A percentile compares a stretch with the other conserved stretches of the same genome.
These are phyloP conservation scores for Drosophila arizonae DNA, from an alignment of 1,140 invertebrate species.

Conservation along the genomic window DNA sequence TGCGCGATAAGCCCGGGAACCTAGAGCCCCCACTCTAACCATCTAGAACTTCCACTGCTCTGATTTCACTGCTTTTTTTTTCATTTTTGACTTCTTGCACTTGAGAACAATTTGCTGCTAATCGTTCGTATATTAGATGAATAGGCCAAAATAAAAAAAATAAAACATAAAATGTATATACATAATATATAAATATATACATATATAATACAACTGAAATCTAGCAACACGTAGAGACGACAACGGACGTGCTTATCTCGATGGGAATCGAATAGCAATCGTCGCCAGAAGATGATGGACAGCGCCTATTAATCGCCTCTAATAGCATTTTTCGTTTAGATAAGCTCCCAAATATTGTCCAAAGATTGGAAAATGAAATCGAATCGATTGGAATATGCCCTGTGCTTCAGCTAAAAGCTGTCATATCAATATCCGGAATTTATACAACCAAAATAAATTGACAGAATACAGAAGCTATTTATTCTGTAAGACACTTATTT, in stretches of 20 bases:
- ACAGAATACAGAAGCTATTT: neutral
- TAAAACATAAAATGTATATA: neutral
- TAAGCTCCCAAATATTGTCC: slow-evolving; percentile 57
- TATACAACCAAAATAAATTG: neutral
- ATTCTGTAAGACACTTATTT: neutral
- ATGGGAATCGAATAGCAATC: slow-evolving; percentile 64
- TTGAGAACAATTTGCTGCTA: slow-evolving; percentile 50
- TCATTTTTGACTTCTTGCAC: slow-evolving; percentile 13
- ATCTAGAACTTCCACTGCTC: neutral
- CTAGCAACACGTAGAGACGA: slow-evolving; percentile 16
- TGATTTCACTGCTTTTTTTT: slow-evolving; percentile 6
- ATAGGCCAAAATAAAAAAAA: slow-evolving; percentile 1
- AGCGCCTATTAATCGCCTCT: slow-evolving; percentile 80
- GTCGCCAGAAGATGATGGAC: slow-evolving; percentile 76
- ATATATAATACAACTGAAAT: neutral
- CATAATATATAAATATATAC: neutral
- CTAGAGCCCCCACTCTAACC: neutral
- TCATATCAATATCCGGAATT: neutral
- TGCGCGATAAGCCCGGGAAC: slow-evolving; percentile 54
- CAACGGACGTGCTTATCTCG: slow-evolving; percentile 61
- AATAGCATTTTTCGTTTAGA: slow-evolving; percentile 75
- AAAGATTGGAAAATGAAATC: slow-evolving; percentile 9
- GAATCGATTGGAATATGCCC: slow-evolving; percentile 40
- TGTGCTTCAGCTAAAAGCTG: neutral
- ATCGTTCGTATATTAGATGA: slow-evolving; percentile 68